Evolutionary conservation across 2,888 invertebrate species (phyloP).

Genomic region (Smittia sp.): DNA sequence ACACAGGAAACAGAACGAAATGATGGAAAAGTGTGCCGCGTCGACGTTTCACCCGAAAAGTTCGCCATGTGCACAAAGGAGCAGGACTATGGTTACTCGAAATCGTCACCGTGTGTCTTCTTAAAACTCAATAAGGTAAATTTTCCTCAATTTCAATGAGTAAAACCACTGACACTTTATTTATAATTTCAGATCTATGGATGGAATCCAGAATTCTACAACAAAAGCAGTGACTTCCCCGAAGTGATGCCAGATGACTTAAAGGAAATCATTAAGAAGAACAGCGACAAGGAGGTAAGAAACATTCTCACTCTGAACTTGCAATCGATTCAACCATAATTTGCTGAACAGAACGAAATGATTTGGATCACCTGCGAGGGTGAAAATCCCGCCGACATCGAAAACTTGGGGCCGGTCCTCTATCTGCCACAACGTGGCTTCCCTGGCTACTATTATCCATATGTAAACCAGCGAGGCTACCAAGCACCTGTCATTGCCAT

Average conservation of each 20-base stretch:
- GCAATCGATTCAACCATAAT: conserved; percentile 68
- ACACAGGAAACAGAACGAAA: conserved; percentile 61
- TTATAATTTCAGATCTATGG: neutral
- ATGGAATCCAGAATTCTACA: conserved; percentile 62
- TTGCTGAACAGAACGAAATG: conserved; percentile 57
- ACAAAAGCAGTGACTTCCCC: conserved; percentile 72
- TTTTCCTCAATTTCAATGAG: neutral
- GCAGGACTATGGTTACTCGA: conserved; percentile 81
- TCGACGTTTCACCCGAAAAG: conserved; percentile 60
- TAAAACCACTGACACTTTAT: neutral
- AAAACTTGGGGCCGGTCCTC: conserved; percentile 88
- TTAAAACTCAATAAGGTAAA: conserved; percentile 92
- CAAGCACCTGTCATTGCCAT: conserved; percentile 87
- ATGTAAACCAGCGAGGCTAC: conserved; percentile 79
- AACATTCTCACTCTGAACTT: conserved; percentile 66
- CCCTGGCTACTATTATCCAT: conserved; percentile 82
- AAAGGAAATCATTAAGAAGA: conserved; percentile 65
- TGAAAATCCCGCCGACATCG: conserved; percentile 88
- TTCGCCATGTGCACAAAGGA: conserved; percentile 75
- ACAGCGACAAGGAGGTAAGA: conserved; percentile 82
- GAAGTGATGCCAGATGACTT: conserved; percentile 72
- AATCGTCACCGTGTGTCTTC: conserved; percentile 90
- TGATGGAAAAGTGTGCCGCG: conserved; percentile 76
- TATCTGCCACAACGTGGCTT: conserved; percentile 82
- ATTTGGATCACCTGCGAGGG: conserved; percentile 94